A percentile compares a stretch with the other conserved stretches of the same genome.
Evolutionary conservation across 2,888 invertebrate species (phyloP).

Genomic region (Minunthozetes semirufus): DNA sequence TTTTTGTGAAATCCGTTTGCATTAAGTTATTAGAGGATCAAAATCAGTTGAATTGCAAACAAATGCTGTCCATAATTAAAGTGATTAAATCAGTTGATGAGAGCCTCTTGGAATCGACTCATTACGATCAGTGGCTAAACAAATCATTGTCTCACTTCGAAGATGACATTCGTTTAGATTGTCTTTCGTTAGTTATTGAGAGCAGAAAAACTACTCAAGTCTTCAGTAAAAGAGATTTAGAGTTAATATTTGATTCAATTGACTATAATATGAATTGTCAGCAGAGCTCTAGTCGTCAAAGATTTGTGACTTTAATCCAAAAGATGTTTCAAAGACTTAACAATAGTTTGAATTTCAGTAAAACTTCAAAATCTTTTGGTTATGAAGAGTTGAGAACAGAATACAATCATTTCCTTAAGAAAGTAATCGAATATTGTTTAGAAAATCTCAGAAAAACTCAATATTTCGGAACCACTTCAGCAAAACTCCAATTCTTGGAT

Average conservation of each 20-base stretch:
- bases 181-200: constrained; percentile 28
- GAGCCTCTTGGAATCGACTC: not conserved
- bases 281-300: constrained; percentile 39
- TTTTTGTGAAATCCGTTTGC: not conserved
- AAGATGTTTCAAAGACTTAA: constrained; percentile 36
- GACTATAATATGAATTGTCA: constrained; percentile 38
- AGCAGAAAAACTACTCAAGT: constrained; percentile 16
- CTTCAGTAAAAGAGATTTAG: not conserved
- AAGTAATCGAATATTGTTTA: constrained; percentile 28
- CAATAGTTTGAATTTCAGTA: constrained; percentile 4
- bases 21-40: constrained; percentile 1
- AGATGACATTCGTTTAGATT: constrained; percentile 28
- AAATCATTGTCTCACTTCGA: constrained; percentile 20
- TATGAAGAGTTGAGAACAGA: not conserved
- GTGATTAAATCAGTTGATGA: constrained; percentile 18
- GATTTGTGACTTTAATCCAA: constrained; percentile 37
- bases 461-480: constrained; percentile 32
- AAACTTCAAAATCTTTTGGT: not conserved
- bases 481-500: constrained; percentile 1
- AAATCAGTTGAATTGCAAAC: not conserved
- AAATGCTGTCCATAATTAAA: constrained; percentile 12
- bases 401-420: constrained; percentile 25
- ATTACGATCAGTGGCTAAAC: not conserved
- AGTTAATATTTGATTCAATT: constrained; percentile 24
- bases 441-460: constrained; percentile 20